These are phyloP conservation scores for Axinella damicornis DNA, from an alignment of 37 sponge, comb jelly and placozoan genomes.

Conservation along the genomic window DNA sequence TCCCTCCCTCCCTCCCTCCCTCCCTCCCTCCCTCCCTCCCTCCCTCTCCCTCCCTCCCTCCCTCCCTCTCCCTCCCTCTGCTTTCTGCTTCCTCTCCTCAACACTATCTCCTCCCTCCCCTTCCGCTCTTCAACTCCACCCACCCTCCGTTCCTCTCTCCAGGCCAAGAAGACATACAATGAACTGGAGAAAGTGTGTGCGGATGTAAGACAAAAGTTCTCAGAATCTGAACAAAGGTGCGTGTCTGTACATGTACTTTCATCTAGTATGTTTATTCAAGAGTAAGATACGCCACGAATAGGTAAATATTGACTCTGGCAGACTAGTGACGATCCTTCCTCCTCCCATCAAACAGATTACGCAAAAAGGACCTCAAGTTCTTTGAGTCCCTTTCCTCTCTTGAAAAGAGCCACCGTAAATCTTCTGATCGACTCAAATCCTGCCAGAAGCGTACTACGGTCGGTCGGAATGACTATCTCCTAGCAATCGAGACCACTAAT, in stretches of 20 bases:
- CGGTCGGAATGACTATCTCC: slow-evolving; percentile 84
- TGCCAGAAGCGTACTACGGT: slow-evolving; percentile 79
- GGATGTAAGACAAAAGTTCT: slow-evolving; percentile 70
- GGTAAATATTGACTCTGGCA: no score
- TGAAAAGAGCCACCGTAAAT: slow-evolving; percentile 72
- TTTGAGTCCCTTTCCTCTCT: slow-evolving; percentile 58
- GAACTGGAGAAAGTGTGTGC: slow-evolving; percentile 70
- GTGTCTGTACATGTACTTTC: no score
- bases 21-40: no score
- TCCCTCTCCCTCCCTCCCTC: no score
- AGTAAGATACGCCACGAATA: no score
- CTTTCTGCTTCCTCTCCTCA: no score
- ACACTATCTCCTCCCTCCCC: not conserved
- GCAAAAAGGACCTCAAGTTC: slow-evolving; percentile 61
- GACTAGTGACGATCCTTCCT: no score
- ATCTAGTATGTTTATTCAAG: no score
- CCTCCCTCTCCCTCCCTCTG: no score
- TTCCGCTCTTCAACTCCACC: not conserved
- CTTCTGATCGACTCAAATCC: slow-evolving; percentile 58
- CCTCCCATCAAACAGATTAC: slow-evolving; percentile 10
- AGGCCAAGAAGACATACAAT: slow-evolving; percentile 78
- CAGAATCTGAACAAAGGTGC: slow-evolving; percentile 67
- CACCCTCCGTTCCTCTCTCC: not conserved
- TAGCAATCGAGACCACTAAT: slow-evolving; percentile 68
- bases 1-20: no score